Conservation (phyloP, 2,113 vertebrate genomes). For the Erythrocercus mccallii region DNA sequence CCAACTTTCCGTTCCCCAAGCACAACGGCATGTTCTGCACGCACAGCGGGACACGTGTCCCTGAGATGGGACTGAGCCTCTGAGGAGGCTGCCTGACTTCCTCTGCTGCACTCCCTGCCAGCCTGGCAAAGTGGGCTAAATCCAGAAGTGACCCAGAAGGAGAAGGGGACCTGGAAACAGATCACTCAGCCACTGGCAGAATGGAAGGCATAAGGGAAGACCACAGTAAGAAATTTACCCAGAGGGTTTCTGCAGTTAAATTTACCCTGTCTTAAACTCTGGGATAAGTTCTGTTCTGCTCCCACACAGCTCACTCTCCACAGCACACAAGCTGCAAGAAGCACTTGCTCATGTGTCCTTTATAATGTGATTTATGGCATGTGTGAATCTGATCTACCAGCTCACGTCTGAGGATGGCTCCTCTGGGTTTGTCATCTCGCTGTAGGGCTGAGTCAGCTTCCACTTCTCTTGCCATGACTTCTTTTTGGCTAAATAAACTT, state of each 20-base stretch:
- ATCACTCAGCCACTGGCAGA: neutral
- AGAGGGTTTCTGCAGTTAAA: neutral
- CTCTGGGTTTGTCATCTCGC: neutral
- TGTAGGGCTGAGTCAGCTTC: constrained; percentile 2
- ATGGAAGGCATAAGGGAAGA: neutral
- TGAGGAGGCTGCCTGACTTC: neutral
- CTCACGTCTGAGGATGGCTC: neutral
- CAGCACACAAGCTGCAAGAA: neutral
- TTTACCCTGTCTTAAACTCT: neutral
- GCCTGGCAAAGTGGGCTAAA: neutral
- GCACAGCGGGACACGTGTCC: neutral
- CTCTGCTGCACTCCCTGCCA: neutral
- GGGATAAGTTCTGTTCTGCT: neutral
- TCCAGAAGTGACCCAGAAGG: neutral
- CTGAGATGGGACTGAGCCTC: constrained; percentile 11
- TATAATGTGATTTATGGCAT: neutral
- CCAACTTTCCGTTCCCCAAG: neutral
- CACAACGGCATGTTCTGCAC: neutral
- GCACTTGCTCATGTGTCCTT: neutral
- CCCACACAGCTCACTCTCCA: neutral
- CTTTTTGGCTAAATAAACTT: neutral
- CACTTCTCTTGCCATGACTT: neutral
- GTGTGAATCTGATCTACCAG: constrained; percentile 7
- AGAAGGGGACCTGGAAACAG: neutral
- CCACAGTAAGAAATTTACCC: neutral